Evolutionary conservation across 2,797 vertebrate genomes (phyloP), one percentile per base, ranked within the genome.

Genomic region (Sebastes taczanowskii): DNA sequence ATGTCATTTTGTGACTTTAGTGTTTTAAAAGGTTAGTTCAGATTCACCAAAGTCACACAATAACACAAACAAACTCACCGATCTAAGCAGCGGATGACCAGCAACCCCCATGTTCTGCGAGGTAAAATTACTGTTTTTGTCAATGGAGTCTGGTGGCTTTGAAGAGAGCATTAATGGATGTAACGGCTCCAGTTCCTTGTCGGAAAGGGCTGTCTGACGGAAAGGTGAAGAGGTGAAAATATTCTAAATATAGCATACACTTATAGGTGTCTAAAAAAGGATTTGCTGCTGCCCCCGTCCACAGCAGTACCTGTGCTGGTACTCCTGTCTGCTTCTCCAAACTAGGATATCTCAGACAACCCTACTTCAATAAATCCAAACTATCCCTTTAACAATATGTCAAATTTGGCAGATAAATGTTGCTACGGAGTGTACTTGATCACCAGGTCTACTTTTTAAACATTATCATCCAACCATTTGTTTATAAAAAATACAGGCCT

Each of bases 401-500:
- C n/a, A 9, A 42, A 82, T 83, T 34, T 85, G 84, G 86, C 86
- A 81, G 88, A 78, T 34, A 61, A 78, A 80, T 14, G 29, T 82
- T 86, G 91, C 91, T 93, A 92, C 91, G 11, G 71, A 60, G 77
- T 72, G 56, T 52, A 71, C 52, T 85, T 76, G 59, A 84, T 86
- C 65, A 66, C 58, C 58, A 77, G 70, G 65, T 82, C 55, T 78
- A 56, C 83, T 81, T 68, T 67, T 67, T 16, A 67, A 86, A 89
- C 32, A 42, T 20, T 7, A 70, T 76, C 58, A 76, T 73, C 20
- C 46, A 77, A 85, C 74, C 30, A n/a, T 75, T 85, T n/a, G 56
- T 34, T 78, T 83, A 85, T 91, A 93, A 86, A 94, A 93, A 92
- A 94, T 92, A 93, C 91, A 92, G 93, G 94, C 94, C 93, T 95